These are phyloP conservation scores for Amblyopsis hoosieri DNA, from an alignment of 2,797 vertebrate genomes.

Conservation along the genomic window DNA sequence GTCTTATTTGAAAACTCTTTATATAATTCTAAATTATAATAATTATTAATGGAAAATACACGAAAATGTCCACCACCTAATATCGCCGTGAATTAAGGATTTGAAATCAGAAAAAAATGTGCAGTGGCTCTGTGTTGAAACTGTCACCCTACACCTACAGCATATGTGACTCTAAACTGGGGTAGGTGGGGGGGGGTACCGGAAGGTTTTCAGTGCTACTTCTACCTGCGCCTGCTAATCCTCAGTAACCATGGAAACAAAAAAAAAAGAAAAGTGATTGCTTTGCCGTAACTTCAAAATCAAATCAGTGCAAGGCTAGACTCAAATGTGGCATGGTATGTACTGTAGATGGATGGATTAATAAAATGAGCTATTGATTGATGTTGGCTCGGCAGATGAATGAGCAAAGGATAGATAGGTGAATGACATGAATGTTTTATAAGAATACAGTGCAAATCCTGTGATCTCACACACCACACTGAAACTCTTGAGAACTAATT, in stretches of 20 bases:
- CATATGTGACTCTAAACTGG: conserved; percentile 23
- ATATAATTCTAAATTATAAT: too few relatives aligned
- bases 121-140: too few relatives aligned
- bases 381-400: conserved; percentile 1
- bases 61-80: too few relatives aligned
- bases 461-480: too few relatives aligned
- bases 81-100: too few relatives aligned
- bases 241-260: conserved; percentile 62
- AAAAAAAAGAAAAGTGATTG: conserved; percentile 25
- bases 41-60: too few relatives aligned
- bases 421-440: too few relatives aligned
- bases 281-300: conserved; percentile 10
- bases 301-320: conserved; percentile 18
- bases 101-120: too few relatives aligned
- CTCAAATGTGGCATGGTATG: conserved; percentile 16
- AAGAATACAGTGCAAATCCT: too few relatives aligned
- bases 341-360: not conserved
- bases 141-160: not conserved
- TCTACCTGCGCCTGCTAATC: conserved; percentile 46
- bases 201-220: conserved; percentile 14
- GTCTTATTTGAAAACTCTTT: not conserved
- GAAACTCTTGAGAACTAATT: too few relatives aligned
- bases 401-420: not conserved
- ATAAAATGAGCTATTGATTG: not conserved
- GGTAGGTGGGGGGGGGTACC: conserved; percentile 1